These are phyloP conservation scores for Chrysolina americana DNA, from an alignment of 2,888 invertebrate species.

Conservation along the genomic window DNA sequence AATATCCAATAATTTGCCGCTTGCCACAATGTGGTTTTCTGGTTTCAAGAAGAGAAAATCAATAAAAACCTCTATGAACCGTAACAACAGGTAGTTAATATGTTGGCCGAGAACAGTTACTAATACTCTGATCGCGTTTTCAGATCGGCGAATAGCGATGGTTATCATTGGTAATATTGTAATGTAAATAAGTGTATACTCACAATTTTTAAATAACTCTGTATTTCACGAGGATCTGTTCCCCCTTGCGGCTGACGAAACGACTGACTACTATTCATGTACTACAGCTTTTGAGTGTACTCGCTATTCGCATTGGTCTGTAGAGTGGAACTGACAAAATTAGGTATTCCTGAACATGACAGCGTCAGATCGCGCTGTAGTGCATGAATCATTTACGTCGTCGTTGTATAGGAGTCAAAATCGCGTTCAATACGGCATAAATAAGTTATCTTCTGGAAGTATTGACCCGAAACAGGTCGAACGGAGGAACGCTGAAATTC, in stretches of 20 bases:
- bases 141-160: neutral
- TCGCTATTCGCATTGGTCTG: neutral
- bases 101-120: neutral
- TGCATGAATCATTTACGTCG: neutral
- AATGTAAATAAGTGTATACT: neutral
- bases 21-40: neutral
- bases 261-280: too few species aligned
- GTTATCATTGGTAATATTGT: neutral
- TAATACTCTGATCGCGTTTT: neutral
- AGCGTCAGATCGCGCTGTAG: neutral
- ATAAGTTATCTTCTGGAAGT: neutral
- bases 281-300: too few species aligned
- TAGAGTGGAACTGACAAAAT: neutral
- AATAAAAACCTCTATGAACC: neutral
- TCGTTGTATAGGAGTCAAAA: neutral
- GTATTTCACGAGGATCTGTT: neutral
- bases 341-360: slow-evolving; percentile 8
- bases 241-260: too few species aligned
- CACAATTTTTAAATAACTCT: neutral
- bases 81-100: neutral
- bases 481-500: neutral
- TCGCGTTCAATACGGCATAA: neutral
- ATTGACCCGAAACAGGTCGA: neutral
- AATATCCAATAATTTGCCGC: neutral
- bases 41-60: neutral